Evolutionary conservation across 2,888 invertebrate species (phyloP), one percentile per base, ranked within the genome.

Genomic region (Seira ritae): DNA sequence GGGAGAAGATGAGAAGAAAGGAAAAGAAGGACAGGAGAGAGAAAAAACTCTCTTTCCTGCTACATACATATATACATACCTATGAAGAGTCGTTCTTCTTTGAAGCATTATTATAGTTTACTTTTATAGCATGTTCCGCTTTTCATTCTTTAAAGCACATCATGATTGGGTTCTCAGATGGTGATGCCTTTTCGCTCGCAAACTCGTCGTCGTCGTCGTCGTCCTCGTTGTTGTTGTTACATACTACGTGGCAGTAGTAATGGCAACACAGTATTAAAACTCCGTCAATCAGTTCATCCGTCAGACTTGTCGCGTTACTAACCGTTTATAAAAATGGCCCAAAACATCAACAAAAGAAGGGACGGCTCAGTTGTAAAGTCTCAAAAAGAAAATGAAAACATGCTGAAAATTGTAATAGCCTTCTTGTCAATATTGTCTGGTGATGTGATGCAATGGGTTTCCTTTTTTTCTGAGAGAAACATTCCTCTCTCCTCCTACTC

Each of bases 261-360:
- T 68, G 22, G 70, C 62, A 69, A 74, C 80, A 76, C 71, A 71
- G 81, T 81, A 81, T 81, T 81, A 81, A 81, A 81, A 76, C 81
- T 81, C 71, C 81, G 81, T 81, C 81, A 81, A 81, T 81, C 81
- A 81, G 76, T 81, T 81, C 71, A 75, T 81, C 81, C 75, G 81
- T 81, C 81, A 81, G 81, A 71, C 76, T 55, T 81, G 81, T 81
- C 81, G 70, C 76, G 81, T 72, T 71, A 70, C 66, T 71, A 76
- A 76, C 81, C 66, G 67, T 74, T 75, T 75, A 81, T 66, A 75
- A 60, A 68, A 17, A 37, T 65, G 62, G 17, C 17, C 55, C 55
- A 17, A 55, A 55, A 17, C 17, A 55, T 8, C 15, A 55, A 55
- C 55, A 31, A 31, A 31, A 31, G 31, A 31, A 31, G 71, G 31